A percentile compares a stretch with the other conserved stretches of the same genome.
Conservation (phyloP, 2,113 vertebrate genomes). For the Emydura subglobosa region DNA sequence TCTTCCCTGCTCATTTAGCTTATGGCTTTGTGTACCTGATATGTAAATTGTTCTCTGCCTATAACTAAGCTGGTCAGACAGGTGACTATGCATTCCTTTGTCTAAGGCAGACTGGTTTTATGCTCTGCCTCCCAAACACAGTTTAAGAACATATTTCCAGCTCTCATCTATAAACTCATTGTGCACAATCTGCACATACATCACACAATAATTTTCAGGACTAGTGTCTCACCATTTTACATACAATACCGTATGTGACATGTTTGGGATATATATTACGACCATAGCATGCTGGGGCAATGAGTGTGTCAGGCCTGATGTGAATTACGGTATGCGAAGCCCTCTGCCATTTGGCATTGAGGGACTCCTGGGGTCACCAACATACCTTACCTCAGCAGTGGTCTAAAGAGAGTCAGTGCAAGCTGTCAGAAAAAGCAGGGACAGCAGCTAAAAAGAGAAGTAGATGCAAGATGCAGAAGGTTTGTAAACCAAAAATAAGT, state of each 20-base stretch:
- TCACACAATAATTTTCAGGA: too few relatives aligned
- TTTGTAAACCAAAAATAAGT: background rate
- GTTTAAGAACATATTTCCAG: background rate
- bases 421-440: background rate
- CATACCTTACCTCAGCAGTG: background rate
- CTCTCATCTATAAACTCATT: too few relatives aligned
- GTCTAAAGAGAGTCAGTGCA: background rate
- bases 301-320: background rate
- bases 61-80: background rate
- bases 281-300: too few relatives aligned
- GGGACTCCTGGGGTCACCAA: background rate
- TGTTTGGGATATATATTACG: too few relatives aligned
- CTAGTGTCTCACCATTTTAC: too few relatives aligned
- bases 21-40: background rate
- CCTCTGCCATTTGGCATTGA: background rate
- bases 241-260: too few relatives aligned
- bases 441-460: background rate
- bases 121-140: background rate
- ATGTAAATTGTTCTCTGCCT: background rate
- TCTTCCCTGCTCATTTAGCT: background rate
- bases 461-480: rapidly evolving
- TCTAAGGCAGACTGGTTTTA: background rate
- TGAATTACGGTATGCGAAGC: background rate
- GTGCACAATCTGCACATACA: too few relatives aligned
- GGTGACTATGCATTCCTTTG: too few relatives aligned